Base-by-base conservation (phyloP, 2,888 invertebrate species). In the Aphidoletes aphidimyza region DNA sequence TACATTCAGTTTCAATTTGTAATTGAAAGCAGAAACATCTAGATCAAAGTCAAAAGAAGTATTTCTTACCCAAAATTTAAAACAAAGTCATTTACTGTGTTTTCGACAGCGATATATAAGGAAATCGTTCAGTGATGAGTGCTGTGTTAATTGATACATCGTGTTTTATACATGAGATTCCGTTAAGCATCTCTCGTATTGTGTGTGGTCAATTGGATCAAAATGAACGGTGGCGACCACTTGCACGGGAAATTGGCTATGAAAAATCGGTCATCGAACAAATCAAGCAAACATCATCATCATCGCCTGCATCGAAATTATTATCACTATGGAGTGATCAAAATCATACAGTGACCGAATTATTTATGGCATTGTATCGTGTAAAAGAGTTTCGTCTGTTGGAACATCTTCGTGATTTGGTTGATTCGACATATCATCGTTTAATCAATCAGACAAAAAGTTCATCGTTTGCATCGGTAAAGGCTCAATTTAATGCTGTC, bases 241-340 rank as follows among this genome's bases (percentile, higher is more conserved):
- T 69, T 9, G 69, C 69, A 69, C 69, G 69, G 26, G 69, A 69
- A 14, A 69, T 69, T 69, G 69, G 69, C 6, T 69, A 30, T 30
- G 69, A 69, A 30, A 69, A 30, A 0, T 69, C 30, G 69, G 69
- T 69, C 69, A 69, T 69, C 69, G 69, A 69, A 19, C 0, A 69
- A 69, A 30, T 69, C 2, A 37, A 92, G 0, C 37, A 81, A 37
- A 8, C 37, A 1, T 3, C 89, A 89, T 95, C 95, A 0, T 96
- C 97, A 0, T 93, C 95, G n/a, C n/a, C n/a, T n/a, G n/a, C n/a
- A 0, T 93, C 94, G 86, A 93, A 94, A 87, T 91, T 98, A 42
- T 91, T 98, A 26, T 93, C 92, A 30, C 90, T 93, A 86, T 98
- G 97, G 97, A 95, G 95, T 0, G 93, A 94, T 87, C 92, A 94